phyloP scores from a whole-genome alignment of 1,140 invertebrate species.

The Amyelois transitella region DNA sequence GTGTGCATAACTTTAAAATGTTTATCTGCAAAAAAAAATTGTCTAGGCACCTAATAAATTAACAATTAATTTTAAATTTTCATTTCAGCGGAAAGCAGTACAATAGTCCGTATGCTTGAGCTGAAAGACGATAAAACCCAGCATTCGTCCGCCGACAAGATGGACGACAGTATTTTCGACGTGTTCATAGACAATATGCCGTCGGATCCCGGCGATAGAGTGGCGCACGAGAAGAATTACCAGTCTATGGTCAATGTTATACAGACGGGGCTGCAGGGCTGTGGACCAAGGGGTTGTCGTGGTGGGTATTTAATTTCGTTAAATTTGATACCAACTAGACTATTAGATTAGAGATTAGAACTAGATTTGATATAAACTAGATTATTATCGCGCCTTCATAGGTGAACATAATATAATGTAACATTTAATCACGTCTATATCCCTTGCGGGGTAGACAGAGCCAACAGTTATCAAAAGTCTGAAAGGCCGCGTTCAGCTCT shows the following conservation, averaged over 20 bases:
- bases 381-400: too few species aligned
- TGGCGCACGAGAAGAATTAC: slow-evolving; percentile 37
- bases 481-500: too few species aligned
- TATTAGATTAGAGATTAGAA: too few species aligned
- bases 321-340: too few species aligned
- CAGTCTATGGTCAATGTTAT: slow-evolving; percentile 39
- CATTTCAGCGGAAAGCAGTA: slow-evolving; percentile 29
- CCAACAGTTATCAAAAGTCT: too few species aligned
- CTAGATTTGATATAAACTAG: too few species aligned
- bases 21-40: too few species aligned
- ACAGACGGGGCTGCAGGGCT: slow-evolving; percentile 30
- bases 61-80: not conserved
- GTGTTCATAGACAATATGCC: slow-evolving; percentile 35
- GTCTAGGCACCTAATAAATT: too few species aligned
- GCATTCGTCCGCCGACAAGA: slow-evolving; percentile 9
- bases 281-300: slow-evolving; percentile 29
- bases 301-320: slow-evolving; percentile 31
- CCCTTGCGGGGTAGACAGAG: too few species aligned
- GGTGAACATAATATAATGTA: too few species aligned
- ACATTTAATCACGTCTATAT: too few species aligned
- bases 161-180: slow-evolving; percentile 43
- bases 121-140: slow-evolving; percentile 28
- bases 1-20: too few species aligned
- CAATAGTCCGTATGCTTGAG: slow-evolving; percentile 30
- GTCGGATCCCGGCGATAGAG: slow-evolving; percentile 17